Conservation (phyloP, 2,113 vertebrate species). For the Anolis sagrei region DNA sequence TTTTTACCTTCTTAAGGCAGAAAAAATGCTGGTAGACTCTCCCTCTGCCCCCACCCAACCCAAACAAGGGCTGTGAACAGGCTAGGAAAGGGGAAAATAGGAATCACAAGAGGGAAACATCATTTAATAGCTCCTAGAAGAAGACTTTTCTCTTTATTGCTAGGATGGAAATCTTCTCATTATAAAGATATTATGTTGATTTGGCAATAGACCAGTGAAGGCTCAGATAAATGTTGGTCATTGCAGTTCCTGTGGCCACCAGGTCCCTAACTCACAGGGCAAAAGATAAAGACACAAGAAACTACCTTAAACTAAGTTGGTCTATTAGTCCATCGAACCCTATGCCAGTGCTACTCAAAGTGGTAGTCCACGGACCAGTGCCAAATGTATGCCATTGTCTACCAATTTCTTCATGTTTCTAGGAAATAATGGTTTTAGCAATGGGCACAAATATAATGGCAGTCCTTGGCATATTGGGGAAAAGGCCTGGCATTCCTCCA, state of each 20-base stretch:
- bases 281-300: neutral
- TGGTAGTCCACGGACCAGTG: too few species aligned
- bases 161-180: neutral
- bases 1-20: neutral
- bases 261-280: neutral
- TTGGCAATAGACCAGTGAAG: neutral
- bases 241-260: fast-evolving
- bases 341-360: neutral
- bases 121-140: conserved; percentile 22
- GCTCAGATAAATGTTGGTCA: neutral
- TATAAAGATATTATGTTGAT: neutral
- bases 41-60: neutral
- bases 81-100: conserved; percentile 1
- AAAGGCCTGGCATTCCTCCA: too few species aligned
- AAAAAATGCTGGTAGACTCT: conserved; percentile 10
- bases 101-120: conserved; percentile 25
- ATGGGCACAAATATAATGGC: too few species aligned
- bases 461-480: too few species aligned
- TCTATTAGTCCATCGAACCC: neutral
- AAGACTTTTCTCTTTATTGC: conserved; percentile 29
- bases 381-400: too few species aligned
- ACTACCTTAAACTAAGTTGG: neutral
- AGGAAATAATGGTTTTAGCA: too few species aligned
- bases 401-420: too few species aligned
- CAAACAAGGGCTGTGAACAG: conserved; percentile 22